Percentiles rank a stretch among this genome's conserved stretches.
These are phyloP conservation scores for Tortricodes alternella DNA, from an alignment of 2,888 invertebrate genomes.

Conservation along the genomic window DNA sequence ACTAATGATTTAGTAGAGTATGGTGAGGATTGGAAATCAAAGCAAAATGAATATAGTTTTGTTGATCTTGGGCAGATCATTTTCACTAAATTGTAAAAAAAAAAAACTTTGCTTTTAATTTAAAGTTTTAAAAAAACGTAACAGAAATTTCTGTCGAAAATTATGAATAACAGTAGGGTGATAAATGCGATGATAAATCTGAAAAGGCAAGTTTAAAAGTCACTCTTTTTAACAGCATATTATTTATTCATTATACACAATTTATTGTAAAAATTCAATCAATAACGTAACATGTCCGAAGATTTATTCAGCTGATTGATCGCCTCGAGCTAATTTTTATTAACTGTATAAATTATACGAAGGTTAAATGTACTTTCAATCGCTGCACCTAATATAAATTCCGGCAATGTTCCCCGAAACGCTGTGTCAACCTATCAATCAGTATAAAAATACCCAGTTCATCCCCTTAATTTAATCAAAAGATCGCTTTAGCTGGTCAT, in stretches of 20 bases:
- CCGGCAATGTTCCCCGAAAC: constrained; percentile 70
- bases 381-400: constrained; percentile 79
- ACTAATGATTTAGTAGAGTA: no score
- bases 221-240: no score
- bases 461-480: constrained; percentile 82
- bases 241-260: neutral
- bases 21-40: no score
- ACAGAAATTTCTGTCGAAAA: no score
- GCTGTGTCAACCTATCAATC: constrained; percentile 81
- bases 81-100: no score
- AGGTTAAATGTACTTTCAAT: constrained; percentile 68
- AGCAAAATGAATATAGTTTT: no score
- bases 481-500: constrained; percentile 77
- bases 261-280: neutral
- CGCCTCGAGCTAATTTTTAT: constrained; percentile 60
- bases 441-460: constrained; percentile 79
- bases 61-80: no score
- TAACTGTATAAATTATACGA: constrained; percentile 71
- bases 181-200: no score
- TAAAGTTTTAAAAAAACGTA: no score
- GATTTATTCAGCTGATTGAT: constrained; percentile 48
- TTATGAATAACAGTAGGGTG: no score
- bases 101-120: no score
- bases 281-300: constrained; percentile 15
- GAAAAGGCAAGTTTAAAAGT: no score